Percentiles rank a stretch among this genome's conserved stretches.
These are phyloP conservation scores for Ennomos fuscantarius DNA, from an alignment of 2,888 invertebrate genomes.

Conservation along the genomic window DNA sequence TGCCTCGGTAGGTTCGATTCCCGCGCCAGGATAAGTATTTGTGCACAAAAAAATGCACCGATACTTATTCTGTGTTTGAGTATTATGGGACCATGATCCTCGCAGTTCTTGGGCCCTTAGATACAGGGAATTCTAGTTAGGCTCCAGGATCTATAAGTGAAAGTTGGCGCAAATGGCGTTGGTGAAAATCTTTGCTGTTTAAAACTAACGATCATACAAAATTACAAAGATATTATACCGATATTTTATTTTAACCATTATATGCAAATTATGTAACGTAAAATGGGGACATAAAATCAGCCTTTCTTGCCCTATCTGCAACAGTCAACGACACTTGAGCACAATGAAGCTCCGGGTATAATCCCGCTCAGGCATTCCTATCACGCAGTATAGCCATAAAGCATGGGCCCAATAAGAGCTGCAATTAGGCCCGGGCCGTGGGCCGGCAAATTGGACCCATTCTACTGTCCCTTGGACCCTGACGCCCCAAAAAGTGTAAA, in stretches of 20 bases:
- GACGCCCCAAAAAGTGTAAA: slow-evolving; percentile 28
- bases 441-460: slow-evolving; percentile 49
- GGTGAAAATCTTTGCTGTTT: too few species aligned
- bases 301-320: not conserved
- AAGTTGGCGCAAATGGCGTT: too few species aligned
- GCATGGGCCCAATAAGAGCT: slow-evolving; percentile 51
- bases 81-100: too few species aligned
- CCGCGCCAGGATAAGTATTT: too few species aligned
- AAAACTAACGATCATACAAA: too few species aligned
- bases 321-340: slow-evolving; percentile 6
- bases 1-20: too few species aligned
- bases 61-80: too few species aligned
- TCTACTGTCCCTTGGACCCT: slow-evolving; percentile 34
- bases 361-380: slow-evolving; percentile 43
- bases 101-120: too few species aligned
- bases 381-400: slow-evolving; percentile 53
- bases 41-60: too few species aligned
- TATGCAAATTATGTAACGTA: not conserved
- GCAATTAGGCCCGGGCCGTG: slow-evolving; percentile 58
- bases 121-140: too few species aligned
- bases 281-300: not conserved
- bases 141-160: too few species aligned
- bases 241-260: not conserved
- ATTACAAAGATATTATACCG: too few species aligned
- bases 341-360: slow-evolving; percentile 18